phyloP scores from a whole-genome alignment of 2,888 invertebrate genomes.

The Melanotus villosus region DNA sequence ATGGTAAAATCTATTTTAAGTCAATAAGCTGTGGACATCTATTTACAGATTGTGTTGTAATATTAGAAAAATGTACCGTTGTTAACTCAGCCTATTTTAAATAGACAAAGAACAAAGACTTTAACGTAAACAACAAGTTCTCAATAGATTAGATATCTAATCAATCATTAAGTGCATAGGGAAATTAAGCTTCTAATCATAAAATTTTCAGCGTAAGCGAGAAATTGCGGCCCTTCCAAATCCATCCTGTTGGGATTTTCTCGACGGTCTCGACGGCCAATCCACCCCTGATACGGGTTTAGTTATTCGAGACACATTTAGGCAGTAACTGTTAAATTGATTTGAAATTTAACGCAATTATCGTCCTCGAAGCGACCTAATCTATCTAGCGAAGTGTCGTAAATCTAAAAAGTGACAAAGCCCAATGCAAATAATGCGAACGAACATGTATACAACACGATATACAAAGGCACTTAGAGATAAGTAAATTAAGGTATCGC shows the following conservation, averaged over 20 bases:
- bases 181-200: background rate
- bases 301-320: constrained; percentile 13
- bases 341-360: constrained; percentile 7
- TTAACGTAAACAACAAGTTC: background rate
- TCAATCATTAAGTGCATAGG: constrained; percentile 1
- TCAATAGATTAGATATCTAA: constrained; percentile 1
- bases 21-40: too few relatives aligned
- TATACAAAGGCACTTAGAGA: background rate
- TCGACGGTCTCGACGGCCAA: background rate
- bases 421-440: background rate
- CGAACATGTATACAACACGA: too few relatives aligned
- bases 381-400: background rate
- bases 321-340: constrained; percentile 11
- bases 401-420: background rate
- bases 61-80: too few relatives aligned
- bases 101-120: too few relatives aligned
- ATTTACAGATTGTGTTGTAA: too few relatives aligned
- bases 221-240: background rate
- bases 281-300: constrained; percentile 12
- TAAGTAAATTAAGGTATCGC: background rate
- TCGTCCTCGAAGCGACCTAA: background rate
- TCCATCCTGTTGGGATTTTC: background rate
- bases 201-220: background rate
- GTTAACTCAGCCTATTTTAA: too few relatives aligned
- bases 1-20: too few relatives aligned